A percentile compares a stretch with the other conserved stretches of the same genome.
phyloP scores from a whole-genome alignment of 2,888 invertebrate species.

The Mesochorus sp. region DNA sequence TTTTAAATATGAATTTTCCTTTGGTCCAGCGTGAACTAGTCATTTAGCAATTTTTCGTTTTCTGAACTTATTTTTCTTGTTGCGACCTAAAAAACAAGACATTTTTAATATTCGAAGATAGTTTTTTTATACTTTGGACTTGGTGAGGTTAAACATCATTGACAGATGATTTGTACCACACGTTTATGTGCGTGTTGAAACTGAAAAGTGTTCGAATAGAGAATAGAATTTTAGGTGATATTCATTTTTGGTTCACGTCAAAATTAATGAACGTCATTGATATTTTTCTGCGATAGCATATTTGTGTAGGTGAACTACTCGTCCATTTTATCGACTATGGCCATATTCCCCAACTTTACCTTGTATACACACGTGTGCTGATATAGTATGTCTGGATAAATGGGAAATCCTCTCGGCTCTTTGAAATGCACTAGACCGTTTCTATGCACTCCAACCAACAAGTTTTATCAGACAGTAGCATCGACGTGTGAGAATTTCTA shows the following conservation, averaged over 20 bases:
- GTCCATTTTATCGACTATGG: neutral
- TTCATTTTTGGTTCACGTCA: neutral
- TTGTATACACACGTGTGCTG: neutral
- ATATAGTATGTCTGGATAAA: slow-evolving; percentile 2
- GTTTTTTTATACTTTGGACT: too few relatives aligned
- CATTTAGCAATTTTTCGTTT: too few relatives aligned
- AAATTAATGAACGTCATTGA: neutral
- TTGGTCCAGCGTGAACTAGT: too few relatives aligned
- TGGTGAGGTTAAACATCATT: too few relatives aligned
- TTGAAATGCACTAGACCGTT: slow-evolving; percentile 25
- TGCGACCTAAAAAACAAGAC: too few relatives aligned
- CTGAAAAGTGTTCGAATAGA: too few relatives aligned
- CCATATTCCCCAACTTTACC: neutral
- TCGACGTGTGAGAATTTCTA: slow-evolving; percentile 1
- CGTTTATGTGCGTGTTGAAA: too few relatives aligned
- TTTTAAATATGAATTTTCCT: too few relatives aligned
- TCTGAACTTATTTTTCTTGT: too few relatives aligned
- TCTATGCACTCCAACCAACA: neutral
- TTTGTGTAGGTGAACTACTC: neutral
- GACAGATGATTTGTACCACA: too few relatives aligned
- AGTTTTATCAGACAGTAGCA: slow-evolving; percentile 47
- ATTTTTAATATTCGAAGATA: too few relatives aligned
- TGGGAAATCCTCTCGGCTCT: slow-evolving; percentile 15
- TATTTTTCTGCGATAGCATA: neutral
- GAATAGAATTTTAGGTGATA: too few relatives aligned